phyloP scores from a whole-genome alignment of 2,113 vertebrate genomes.

The Cyprinus carpio region DNA sequence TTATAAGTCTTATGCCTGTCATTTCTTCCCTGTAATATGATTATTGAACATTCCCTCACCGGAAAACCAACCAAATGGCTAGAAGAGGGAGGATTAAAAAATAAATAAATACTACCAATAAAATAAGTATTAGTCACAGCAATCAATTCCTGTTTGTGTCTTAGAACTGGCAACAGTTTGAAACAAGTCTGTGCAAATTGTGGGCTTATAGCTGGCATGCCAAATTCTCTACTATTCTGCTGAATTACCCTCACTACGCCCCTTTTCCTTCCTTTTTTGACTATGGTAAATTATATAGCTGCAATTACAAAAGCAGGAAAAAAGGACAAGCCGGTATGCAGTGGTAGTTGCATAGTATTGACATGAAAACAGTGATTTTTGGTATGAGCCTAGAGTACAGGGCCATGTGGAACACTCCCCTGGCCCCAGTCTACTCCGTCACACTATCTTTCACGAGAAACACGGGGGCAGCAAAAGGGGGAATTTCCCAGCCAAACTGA shows the following conservation, averaged over 20 bases:
- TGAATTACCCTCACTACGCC: slow-evolving; percentile 64
- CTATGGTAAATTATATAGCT: slow-evolving; percentile 71
- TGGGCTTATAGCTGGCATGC: slow-evolving; percentile 66
- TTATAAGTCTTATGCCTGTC: slow-evolving; percentile 57
- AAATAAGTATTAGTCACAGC: slow-evolving; percentile 74
- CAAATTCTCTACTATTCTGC: slow-evolving; percentile 59
- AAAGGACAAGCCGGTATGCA: slow-evolving; percentile 52
- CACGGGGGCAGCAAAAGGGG: slow-evolving; percentile 44
- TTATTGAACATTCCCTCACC: slow-evolving; percentile 70
- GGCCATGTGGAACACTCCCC: slow-evolving; percentile 5
- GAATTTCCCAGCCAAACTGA: slow-evolving; percentile 55
- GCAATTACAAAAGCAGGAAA: slow-evolving; percentile 64
- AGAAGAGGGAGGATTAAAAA: slow-evolving; percentile 45
- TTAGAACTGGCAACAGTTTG: slow-evolving; percentile 70
- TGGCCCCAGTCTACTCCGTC: neutral
- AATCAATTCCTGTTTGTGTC: slow-evolving; percentile 74
- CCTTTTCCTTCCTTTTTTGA: slow-evolving; percentile 63
- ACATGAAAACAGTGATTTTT: slow-evolving; percentile 50
- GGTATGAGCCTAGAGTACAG: slow-evolving; percentile 10
- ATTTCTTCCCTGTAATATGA: slow-evolving; percentile 68
- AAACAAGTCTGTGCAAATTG: slow-evolving; percentile 74
- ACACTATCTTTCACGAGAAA: slow-evolving; percentile 24
- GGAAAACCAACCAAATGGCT: slow-evolving; percentile 74
- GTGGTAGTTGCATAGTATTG: slow-evolving; percentile 63
- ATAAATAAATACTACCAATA: too few relatives aligned